Evolutionary conservation across 2,888 invertebrate genomes (phyloP), one percentile per base, ranked within the genome.

Genomic region (Eupeodes latifasciatus): DNA sequence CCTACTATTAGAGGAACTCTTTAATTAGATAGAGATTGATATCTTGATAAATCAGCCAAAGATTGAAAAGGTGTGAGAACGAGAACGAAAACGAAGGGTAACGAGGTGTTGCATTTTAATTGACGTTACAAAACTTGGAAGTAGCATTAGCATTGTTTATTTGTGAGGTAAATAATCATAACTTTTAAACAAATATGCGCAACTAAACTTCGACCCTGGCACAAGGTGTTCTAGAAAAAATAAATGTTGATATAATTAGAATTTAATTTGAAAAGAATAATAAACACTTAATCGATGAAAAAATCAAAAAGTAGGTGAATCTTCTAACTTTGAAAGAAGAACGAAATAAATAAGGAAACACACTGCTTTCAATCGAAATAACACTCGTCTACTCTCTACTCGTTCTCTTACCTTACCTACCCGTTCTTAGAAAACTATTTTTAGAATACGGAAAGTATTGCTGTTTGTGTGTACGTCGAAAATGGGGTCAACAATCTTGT

Each of bases 401-500:
- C 47, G 64, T 40, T 34, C 36, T 10, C 9, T 4, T 14, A 57
- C 6, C 14, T 51, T 34, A 16, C 16, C 11, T 44, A 44, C 47
- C 27, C 44, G n/a, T 34, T 27, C 27, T 27, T 51, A 40, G 40
- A 11, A 16, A 27, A 2, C 5, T 75, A 75, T 62, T 62, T 51
- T 62, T 84, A 88, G 80, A 88, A 67, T 11, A 72, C 84, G 87
- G 87, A 84, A 88, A 84, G 76, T 74, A 61, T 49, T 62, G 71
- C 71, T 71, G 49, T 4, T 27, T 27, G 27, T 27, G 27, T 27
- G 27, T 27, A 27, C 55, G 9, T 57, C 16, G 47, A 47, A 72
- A 72, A 14, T 74, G 67, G 67, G 87, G 81, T 84, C 84, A 81
- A 74, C 67, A 84, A 67, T 77, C 84, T 67, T 72, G 40, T 55